Evolutionary conservation across 2,113 vertebrate genomes (phyloP).

Genomic region (Leucopsar rothschildi): DNA sequence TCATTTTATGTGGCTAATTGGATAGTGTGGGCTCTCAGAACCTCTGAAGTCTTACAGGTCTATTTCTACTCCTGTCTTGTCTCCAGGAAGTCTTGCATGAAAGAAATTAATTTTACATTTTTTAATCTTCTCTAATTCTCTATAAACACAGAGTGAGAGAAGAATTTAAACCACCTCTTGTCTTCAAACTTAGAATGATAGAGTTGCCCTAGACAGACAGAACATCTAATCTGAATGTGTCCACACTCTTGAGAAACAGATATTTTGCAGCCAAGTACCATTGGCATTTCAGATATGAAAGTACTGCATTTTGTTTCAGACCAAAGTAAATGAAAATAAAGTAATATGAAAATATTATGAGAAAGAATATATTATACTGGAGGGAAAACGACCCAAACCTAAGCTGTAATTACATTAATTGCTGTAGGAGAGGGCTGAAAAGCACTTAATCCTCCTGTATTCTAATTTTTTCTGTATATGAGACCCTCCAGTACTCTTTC

Average conservation of each 20-base stretch:
- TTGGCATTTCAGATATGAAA: neutral
- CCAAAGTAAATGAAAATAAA: neutral
- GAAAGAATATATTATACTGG: neutral
- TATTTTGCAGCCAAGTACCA: neutral
- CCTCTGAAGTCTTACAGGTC: neutral
- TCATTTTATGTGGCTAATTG: neutral
- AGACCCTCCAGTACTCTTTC: neutral
- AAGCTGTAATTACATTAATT: neutral
- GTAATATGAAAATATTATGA: neutral
- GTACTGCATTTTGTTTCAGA: neutral
- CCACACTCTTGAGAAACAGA: neutral
- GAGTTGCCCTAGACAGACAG: neutral
- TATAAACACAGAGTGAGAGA: neutral
- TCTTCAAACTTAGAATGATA: neutral
- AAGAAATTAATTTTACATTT: neutral
- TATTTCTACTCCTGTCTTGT: neutral
- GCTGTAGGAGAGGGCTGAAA: neutral
- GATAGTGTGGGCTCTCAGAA: neutral
- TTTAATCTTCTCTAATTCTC: neutral
- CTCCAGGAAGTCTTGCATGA: neutral
- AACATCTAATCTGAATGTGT: neutral
- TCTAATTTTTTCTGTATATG: neutral
- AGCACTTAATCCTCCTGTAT: neutral
- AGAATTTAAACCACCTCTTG: neutral
- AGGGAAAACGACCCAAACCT: neutral